Evolutionary conservation across 2,113 vertebrate genomes (phyloP).

Genomic region (Aramus guarauna): DNA sequence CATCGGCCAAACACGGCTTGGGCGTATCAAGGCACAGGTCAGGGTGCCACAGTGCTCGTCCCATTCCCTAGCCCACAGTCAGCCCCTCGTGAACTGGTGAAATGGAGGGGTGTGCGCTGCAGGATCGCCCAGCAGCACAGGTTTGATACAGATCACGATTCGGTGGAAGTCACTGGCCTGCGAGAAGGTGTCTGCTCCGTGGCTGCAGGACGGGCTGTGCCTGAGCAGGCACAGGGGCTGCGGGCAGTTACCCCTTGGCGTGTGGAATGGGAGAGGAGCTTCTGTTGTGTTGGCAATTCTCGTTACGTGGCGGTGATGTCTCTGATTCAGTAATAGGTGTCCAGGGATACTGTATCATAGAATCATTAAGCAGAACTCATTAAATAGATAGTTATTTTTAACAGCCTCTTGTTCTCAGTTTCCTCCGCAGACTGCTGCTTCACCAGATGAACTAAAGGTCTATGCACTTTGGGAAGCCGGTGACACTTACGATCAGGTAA

Average conservation of each 20-base stretch:
- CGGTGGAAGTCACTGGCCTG: neutral
- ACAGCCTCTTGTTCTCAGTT: conserved; percentile 78
- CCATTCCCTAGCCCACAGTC: neutral
- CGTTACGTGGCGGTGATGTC: neutral
- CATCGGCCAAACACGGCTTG: neutral
- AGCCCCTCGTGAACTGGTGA: neutral
- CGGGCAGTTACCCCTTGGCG: neutral
- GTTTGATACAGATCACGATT: neutral
- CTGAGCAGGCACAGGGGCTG: neutral
- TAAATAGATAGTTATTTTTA: conserved; percentile 59
- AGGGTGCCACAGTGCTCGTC: accelerated
- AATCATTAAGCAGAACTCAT: conserved; percentile 47
- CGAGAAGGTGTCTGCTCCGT: neutral
- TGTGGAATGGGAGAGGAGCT: neutral
- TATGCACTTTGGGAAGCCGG: conserved; percentile 95
- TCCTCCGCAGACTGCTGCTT: conserved; percentile 90
- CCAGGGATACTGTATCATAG: neutral
- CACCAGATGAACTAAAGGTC: conserved; percentile 93
- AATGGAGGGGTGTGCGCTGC: neutral
- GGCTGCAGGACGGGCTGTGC: accelerated
- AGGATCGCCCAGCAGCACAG: neutral
- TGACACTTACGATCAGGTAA: conserved; percentile 91
- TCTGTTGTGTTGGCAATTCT: neutral
- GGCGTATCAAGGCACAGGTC: accelerated
- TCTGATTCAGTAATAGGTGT: neutral